phyloP scores from a whole-genome alignment of 53 echinoderm and acorn worm species.

The Paelopatides confundens region DNA sequence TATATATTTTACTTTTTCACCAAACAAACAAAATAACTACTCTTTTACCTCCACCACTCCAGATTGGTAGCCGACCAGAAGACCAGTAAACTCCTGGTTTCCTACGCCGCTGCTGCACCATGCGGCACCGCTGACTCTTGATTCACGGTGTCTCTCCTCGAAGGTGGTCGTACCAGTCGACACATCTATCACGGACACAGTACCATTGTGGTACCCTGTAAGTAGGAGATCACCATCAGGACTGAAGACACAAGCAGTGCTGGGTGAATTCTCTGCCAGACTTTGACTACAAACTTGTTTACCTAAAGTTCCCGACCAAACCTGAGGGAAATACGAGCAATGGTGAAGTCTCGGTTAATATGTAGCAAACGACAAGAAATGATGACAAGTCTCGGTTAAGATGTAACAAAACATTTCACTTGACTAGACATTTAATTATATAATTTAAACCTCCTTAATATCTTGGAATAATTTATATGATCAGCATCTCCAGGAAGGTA shows the following conservation, averaged over 20 bases:
- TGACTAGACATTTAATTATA: no score
- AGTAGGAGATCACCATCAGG: conserved; percentile 71
- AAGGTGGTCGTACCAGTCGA: conserved; percentile 64
- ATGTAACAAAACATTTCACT: no score
- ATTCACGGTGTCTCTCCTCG: conserved; percentile 51
- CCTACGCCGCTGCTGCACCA: conserved; percentile 73
- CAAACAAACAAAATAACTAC: no score
- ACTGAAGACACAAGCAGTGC: conserved; percentile 75
- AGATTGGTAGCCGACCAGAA: conserved; percentile 80
- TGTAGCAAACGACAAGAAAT: no score
- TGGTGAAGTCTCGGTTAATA: no score
- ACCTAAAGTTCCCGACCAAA: conserved; percentile 98
- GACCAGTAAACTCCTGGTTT: not conserved
- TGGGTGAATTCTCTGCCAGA: conserved; percentile 51
- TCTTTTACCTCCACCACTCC: conserved; percentile 75
- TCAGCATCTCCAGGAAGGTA: no score
- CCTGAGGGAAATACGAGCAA: conserved; percentile 59
- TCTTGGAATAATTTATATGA: no score
- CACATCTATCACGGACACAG: conserved; percentile 65
- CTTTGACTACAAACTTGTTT: conserved; percentile 60
- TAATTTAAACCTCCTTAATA: no score
- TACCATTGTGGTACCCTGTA: conserved; percentile 86
- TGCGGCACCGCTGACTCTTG: conserved; percentile 69
- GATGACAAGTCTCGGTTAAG: no score
- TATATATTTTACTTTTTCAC: no score